A percentile compares a stretch with the other conserved stretches of the same genome.
These are phyloP conservation scores for Ctena decussata DNA, from an alignment of 2,888 invertebrate genomes.

Conservation along the genomic window DNA sequence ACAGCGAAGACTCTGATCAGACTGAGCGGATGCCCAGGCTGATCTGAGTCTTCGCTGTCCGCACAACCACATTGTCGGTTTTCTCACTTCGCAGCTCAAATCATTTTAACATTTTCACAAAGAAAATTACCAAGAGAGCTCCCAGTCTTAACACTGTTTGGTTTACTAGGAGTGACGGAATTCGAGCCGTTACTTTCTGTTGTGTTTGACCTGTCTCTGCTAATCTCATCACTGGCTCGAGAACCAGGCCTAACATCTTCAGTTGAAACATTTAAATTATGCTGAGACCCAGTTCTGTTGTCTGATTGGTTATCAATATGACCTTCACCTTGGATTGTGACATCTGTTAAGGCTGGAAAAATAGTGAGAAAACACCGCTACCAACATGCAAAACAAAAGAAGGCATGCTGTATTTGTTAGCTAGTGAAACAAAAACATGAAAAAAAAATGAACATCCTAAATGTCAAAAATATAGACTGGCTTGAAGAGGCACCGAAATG, in stretches of 20 bases:
- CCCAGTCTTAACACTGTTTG: conserved; percentile 44
- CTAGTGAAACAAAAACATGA: no score
- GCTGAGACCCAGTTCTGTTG: not conserved
- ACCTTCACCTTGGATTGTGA: not conserved
- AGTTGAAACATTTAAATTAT: not conserved
- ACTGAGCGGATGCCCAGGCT: no score
- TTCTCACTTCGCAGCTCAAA: no score
- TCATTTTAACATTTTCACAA: no score
- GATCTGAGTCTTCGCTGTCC: no score
- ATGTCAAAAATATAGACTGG: no score
- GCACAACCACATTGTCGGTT: no score
- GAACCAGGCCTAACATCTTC: conserved; percentile 1
- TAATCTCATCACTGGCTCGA: not conserved
- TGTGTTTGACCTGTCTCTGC: conserved; percentile 26
- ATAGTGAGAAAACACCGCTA: not conserved
- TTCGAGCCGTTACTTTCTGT: conserved; percentile 31
- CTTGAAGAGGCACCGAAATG: no score
- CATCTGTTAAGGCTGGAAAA: not conserved
- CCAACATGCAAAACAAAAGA: conserved; percentile 5
- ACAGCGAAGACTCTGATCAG: no score
- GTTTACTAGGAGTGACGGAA: conserved; percentile 18
- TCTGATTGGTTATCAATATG: not conserved
- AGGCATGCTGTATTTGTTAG: no score
- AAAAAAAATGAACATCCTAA: no score
- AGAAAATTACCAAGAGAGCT: conserved; percentile 55